Evolutionary conservation across 2,113 vertebrate genomes (phyloP), one percentile per base, ranked within the genome.

Genomic region (Tinamus guttatus): DNA sequence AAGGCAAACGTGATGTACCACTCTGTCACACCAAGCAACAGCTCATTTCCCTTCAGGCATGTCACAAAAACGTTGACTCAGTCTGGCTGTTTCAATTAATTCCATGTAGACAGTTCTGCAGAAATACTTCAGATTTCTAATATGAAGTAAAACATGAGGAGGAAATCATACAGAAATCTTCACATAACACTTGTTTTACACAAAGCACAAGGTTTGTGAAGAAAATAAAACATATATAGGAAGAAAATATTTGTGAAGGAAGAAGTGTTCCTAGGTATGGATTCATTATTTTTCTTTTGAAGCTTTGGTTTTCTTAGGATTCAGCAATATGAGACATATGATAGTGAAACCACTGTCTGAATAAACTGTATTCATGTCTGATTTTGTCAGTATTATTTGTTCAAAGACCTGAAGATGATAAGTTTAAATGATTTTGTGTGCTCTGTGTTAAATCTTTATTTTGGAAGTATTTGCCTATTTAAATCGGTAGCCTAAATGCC

Each of bases 31-130:
- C 20, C 62, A 47, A 69, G 4, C 13, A 40, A 22, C 51, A 5
- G 18, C 0, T 0, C 0, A 0, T 22, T 62, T 81, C 25, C 20
- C 40, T 63, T 19, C 1, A 20, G 8, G 18, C n/a, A 64, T 20
- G 30, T 7, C 47, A 73, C 20, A 41, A 52, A 58, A 32, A 47
- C 4, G 36, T 36, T 77, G 30, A 52, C 24, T 70, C 28, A 7
- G 5, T 51, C 16, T 69, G 22, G 21, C 22, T 73, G 12, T 51
- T 79, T 54, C 43, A 89, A 24, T 41, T 51, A 45, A 45, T 5
- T 78, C 1, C 12, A 30, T 3, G 1, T 2, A 7, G 34, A 59
- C 19, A 40, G 27, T 30, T 24, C 20, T 69, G 28, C 22, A 60
- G n/a, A 84, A 80, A 16, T 24, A 77, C 14, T 54, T 74, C 0